Evolutionary conservation across 2,888 invertebrate genomes (phyloP).

Genomic region (Polyommatus iphigenia): DNA sequence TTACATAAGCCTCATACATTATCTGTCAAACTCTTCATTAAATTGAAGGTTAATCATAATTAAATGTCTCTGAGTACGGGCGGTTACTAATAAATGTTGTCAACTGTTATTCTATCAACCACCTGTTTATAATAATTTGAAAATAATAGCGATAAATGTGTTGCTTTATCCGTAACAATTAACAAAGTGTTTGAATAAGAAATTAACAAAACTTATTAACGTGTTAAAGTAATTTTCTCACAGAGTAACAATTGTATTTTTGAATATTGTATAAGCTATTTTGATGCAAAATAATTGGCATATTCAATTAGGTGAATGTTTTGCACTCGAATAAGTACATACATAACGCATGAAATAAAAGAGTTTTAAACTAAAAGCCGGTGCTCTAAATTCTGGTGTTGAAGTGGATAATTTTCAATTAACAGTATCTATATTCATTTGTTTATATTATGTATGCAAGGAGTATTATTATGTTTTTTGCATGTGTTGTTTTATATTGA

Average conservation of each 20-base stretch:
- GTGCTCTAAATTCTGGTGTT: background rate
- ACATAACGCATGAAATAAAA: background rate
- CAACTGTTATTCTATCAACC: no score
- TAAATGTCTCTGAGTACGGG: no score
- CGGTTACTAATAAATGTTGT: no score
- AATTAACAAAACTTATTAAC: background rate
- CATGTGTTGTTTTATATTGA: background rate
- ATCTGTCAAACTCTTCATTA: no score
- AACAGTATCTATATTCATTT: background rate
- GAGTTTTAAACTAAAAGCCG: background rate
- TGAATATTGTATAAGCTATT: background rate
- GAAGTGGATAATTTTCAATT: background rate
- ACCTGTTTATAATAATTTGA: no score
- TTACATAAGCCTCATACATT: no score
- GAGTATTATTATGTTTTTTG: background rate
- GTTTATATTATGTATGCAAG: no score
- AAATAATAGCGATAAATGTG: no score
- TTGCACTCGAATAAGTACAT: background rate
- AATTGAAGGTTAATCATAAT: no score
- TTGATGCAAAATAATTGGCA: background rate
- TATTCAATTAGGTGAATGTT: constrained; percentile 10
- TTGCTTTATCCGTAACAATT: background rate
- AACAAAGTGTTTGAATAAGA: background rate
- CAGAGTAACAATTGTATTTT: background rate
- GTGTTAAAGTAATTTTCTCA: background rate